Evolutionary conservation across 1,140 invertebrate genomes (phyloP).

Genomic region (Tetragnatha versicolor): DNA sequence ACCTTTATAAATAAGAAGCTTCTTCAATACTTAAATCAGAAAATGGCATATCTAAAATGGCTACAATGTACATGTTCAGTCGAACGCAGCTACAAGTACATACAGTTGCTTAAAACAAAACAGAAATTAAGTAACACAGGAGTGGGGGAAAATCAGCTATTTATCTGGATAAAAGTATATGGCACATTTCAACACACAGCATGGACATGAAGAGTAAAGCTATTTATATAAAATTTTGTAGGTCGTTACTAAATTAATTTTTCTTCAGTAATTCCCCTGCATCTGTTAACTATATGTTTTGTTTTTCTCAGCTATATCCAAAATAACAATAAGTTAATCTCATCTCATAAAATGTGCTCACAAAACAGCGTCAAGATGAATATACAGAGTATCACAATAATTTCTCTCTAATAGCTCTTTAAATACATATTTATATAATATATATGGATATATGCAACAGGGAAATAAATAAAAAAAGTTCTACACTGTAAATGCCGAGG

Average conservation of each 20-base stretch:
- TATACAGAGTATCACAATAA: slow-evolving; percentile 32
- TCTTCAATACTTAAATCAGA: too few relatives aligned
- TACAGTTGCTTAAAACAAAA: neutral
- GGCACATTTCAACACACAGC: too few relatives aligned
- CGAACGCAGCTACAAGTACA: too few relatives aligned
- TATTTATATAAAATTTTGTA: too few relatives aligned
- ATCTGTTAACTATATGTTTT: too few relatives aligned
- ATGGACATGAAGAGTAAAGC: too few relatives aligned
- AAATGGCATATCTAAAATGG: slow-evolving; percentile 12
- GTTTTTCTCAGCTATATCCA: too few relatives aligned
- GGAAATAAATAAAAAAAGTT: neutral
- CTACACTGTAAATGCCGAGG: too few relatives aligned
- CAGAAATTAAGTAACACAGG: neutral
- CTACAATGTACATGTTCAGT: slow-evolving; percentile 11
- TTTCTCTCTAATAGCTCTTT: slow-evolving; percentile 34
- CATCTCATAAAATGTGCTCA: neutral
- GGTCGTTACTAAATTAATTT: too few relatives aligned
- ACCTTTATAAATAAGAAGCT: too few relatives aligned
- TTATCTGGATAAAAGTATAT: too few relatives aligned
- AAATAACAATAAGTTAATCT: neutral
- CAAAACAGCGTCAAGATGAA: neutral
- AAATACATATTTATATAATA: slow-evolving; percentile 31
- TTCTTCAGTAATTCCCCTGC: too few relatives aligned
- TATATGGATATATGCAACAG: slow-evolving; percentile 8
- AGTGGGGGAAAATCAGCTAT: neutral